Base-by-base conservation (phyloP, 2,113 vertebrate genomes). In the Paratilapia polleni region DNA sequence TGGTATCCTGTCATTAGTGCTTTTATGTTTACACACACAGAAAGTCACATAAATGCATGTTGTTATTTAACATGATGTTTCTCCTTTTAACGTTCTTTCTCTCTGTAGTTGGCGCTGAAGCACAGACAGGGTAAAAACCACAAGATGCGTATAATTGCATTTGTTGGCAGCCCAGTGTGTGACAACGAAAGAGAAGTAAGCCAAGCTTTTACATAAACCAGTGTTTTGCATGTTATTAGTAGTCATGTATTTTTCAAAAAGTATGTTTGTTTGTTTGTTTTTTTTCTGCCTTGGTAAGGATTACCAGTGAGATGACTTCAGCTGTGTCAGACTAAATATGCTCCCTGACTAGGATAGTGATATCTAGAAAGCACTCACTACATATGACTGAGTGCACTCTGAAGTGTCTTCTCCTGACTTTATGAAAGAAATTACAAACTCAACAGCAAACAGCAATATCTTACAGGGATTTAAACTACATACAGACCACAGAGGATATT, bases 61-160 rank as follows among this genome's bases (percentile, higher is more conserved):
- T 74, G 31, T 81, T 17, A 52, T 47, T 49, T 2, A 31, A 49
- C 28, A 31, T n/a, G 4, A 6, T 75, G 1, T 49, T 20, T 14
- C 9, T 11, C 66, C 76, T 49, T 77, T 2, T 26, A 10, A 19
- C 81, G n/a, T 26, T 1, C 9, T 83, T 63, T 85, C 36, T 83
- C 5, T 56, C 74, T 79, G 1, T 86, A 99, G 98, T 80, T 99
- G 96, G 97, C 98, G 1, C 84, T 99, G 80, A 99, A 99, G 88
- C 98, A 99, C 91, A 96, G 98, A 38, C 98, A 99, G 70, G 97
- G 98, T 43, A 99, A 99, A 95, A 99, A 99, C 88, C 98, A 99
- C 94, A 99, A 99, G 94, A 98, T 99, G 97, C 94, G 98, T 3
- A 99, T 99, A 91, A 97, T 99, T 4, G 98, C 97, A 68, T 99